Evolutionary conservation across 2,797 vertebrate species (phyloP).

Genomic region (Sparus aurata): DNA sequence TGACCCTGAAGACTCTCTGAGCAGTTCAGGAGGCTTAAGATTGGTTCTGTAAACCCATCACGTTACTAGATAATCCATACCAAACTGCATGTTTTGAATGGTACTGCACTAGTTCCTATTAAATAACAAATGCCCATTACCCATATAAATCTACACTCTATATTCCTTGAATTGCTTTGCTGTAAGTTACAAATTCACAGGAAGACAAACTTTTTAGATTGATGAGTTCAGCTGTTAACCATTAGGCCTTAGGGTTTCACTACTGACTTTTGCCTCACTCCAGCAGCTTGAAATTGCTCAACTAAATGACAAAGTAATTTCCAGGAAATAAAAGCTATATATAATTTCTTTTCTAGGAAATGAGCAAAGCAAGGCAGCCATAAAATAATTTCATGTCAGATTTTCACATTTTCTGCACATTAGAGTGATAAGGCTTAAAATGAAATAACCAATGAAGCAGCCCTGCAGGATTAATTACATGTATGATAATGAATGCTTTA

Average conservation of each 20-base stretch:
- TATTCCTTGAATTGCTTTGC: background rate
- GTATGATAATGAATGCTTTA: constrained; percentile 12
- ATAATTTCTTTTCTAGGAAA: constrained; percentile 13
- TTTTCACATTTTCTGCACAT: constrained; percentile 7
- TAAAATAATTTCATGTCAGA: constrained; percentile 19
- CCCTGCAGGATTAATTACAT: constrained; percentile 26
- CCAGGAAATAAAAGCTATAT: background rate
- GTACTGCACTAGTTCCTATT: background rate
- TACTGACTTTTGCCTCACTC: constrained; percentile 2
- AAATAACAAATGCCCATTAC: background rate
- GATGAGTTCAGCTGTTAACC: background rate
- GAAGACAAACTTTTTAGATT: background rate
- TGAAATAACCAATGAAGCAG: constrained; percentile 20
- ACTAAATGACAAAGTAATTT: constrained; percentile 5
- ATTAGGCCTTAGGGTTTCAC: background rate
- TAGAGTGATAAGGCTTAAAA: constrained; percentile 22
- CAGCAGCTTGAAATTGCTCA: constrained; percentile 11
- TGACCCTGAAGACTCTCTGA: no score
- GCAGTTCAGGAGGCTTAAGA: no score
- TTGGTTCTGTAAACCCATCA: no score
- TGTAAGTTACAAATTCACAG: background rate
- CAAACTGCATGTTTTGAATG: no score
- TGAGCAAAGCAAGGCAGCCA: background rate
- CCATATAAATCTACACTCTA: background rate
- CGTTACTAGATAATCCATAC: no score